Evolutionary conservation across 2,888 invertebrate species (phyloP).

Genomic region (Papilio elwesi): DNA sequence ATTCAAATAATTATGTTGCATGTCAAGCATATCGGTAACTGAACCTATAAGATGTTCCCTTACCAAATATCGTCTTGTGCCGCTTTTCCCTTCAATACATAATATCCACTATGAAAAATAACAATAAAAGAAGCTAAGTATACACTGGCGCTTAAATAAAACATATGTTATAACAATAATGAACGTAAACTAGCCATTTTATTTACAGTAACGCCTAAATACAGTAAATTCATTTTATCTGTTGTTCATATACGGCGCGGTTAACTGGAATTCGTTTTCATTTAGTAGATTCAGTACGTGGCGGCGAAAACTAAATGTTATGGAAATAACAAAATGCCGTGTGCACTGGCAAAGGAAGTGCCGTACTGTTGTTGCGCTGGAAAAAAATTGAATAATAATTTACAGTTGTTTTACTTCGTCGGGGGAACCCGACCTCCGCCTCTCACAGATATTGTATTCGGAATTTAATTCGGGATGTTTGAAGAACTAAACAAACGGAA

Average conservation of each 20-base stretch:
- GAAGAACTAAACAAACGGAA: slow-evolving; percentile 33
- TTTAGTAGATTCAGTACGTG: slow-evolving; percentile 36
- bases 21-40: no score
- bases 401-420: slow-evolving; percentile 11
- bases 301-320: slow-evolving; percentile 40
- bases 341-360: slow-evolving; percentile 27
- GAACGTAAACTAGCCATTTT: slow-evolving; percentile 8
- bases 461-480: slow-evolving; percentile 35
- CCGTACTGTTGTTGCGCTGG: slow-evolving; percentile 11
- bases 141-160: background rate
- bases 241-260: slow-evolving; percentile 28
- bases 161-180: background rate
- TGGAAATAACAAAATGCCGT: slow-evolving; percentile 37
- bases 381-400: slow-evolving; percentile 23
- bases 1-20: no score
- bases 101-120: background rate
- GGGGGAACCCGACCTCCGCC: slow-evolving; percentile 6
- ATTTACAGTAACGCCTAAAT: slow-evolving; percentile 33
- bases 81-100: no score
- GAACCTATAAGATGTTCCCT: no score
- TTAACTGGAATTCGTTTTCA: slow-evolving; percentile 40
- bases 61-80: no score
- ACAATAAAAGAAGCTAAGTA: background rate
- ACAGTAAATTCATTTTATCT: slow-evolving; percentile 38
- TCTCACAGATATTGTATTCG: slow-evolving; percentile 28